Evolutionary conservation across 2,797 vertebrate species (phyloP).

Genomic region (Macropodus opercularis): DNA sequence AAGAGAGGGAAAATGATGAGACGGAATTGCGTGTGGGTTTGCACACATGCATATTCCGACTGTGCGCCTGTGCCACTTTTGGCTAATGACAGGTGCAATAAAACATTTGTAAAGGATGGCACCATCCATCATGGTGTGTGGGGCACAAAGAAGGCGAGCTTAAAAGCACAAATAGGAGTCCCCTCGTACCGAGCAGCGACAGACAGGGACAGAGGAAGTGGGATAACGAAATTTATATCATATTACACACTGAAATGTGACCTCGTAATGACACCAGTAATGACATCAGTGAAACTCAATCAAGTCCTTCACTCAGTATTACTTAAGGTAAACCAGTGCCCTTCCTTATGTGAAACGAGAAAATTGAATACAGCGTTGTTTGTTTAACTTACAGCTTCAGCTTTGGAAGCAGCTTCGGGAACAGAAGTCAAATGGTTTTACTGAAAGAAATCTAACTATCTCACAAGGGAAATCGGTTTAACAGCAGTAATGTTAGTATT

Average conservation of each 20-base stretch:
- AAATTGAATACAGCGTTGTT: constrained; percentile 75
- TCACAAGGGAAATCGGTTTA: not conserved
- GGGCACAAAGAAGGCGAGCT: constrained; percentile 61
- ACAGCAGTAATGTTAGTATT: not conserved
- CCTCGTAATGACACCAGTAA: constrained; percentile 84
- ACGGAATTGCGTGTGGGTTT: constrained; percentile 19
- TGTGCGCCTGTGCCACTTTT: constrained; percentile 61
- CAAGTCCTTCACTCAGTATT: constrained; percentile 83
- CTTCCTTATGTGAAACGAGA: constrained; percentile 82
- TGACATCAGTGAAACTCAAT: constrained; percentile 85
- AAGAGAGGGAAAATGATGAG: not conserved
- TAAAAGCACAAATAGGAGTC: constrained; percentile 77
- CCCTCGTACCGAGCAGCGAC: constrained; percentile 40
- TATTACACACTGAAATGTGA: constrained; percentile 87
- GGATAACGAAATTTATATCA: constrained; percentile 83
- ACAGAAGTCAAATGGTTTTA: constrained; percentile 35
- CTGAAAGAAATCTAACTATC: not conserved
- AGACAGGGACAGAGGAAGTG: constrained; percentile 40
- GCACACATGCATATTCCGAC: constrained; percentile 48
- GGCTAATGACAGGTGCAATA: constrained; percentile 75
- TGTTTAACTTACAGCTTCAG: constrained; percentile 55
- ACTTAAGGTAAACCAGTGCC: constrained; percentile 85
- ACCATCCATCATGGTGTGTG: constrained; percentile 75
- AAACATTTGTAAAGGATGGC: constrained; percentile 74
- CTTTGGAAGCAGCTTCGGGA: constrained; percentile 48